Evolutionary conservation across 2,797 vertebrate genomes (phyloP).

Genomic region (Megaceryle alcyon): DNA sequence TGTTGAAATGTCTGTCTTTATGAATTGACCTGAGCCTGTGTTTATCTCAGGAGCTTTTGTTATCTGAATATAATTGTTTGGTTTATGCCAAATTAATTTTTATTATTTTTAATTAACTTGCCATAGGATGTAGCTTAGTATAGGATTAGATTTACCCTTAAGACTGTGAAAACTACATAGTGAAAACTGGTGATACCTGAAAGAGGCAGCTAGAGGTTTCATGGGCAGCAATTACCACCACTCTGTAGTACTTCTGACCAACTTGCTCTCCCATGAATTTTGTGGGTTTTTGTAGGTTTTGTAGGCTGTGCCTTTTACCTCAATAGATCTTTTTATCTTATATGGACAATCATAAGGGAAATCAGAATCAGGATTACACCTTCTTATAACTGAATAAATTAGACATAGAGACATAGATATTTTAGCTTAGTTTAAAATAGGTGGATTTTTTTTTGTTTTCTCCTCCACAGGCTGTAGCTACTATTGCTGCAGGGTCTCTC

Average conservation of each 20-base stretch:
- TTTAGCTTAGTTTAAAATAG: constrained; percentile 5
- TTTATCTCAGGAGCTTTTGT: constrained; percentile 25
- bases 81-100: not conserved
- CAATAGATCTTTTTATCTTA: not conserved
- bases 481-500: not conserved
- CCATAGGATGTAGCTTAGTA: not conserved
- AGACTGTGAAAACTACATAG: not conserved
- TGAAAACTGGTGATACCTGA: not conserved
- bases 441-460: not conserved
- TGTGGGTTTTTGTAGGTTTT: not conserved
- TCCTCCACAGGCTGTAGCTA: not conserved
- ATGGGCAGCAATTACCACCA: not conserved
- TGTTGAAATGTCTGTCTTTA: not conserved
- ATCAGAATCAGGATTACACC: not conserved
- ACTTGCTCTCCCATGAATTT: not conserved
- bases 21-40: not conserved
- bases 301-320: not conserved
- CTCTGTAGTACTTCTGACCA: not conserved
- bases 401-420: not conserved
- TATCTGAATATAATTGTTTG: not conserved
- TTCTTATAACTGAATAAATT: constrained; percentile 2
- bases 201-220: not conserved
- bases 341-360: not conserved
- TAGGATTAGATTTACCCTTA: not conserved
- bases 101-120: not conserved